Evolutionary conservation across 2,888 invertebrate species (phyloP), one percentile per base, ranked within the genome.

Genomic region (Drosophila quasianomalipes): DNA sequence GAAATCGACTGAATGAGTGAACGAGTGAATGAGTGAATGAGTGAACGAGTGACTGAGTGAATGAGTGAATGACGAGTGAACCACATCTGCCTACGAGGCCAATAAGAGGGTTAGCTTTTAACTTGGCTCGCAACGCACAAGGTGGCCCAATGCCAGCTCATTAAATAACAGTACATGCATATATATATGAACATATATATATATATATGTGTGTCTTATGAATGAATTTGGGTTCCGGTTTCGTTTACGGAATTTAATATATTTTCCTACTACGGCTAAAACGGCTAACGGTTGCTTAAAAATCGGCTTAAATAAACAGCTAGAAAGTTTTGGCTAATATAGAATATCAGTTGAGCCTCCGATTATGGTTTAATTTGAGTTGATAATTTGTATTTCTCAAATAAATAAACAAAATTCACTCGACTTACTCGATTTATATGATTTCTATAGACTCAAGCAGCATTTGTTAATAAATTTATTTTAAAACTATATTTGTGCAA

Each of bases 1-100:
- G 52, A 70, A 75, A 75, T 78, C 58, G 51, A 70, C 70, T 52
- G 49, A 59, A 72, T 60, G 71, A 6, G 3, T 22, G 10, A 35
- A 37, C 16, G 31, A 31, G 0, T 31, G 31, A 31, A 10, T 10
- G 10, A 4, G 16, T 31, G 31, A 30, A 30, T 6, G 30, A 1
- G 1, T 31, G 35, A 35, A 14, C 1, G 7, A 7, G 7, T 52
- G 52, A 59, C 60, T 37, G 35, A 35, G 0, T 35, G 16, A 37
- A 16, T 37, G 37, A 3, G 16, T 37, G 37, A 35, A 35, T 35
- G 33, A 14, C 19, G 55, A 35, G 26, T 4, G 57, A 39, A 14
- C 7, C 55, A 22, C 47, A 72, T 55, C 30, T 58, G 61, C 37
- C 31, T 19, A 12, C 14, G 33, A 22, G 31, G 63, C 54, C 53